Evolutionary conservation across 1,140 invertebrate species (phyloP), one percentile per base, ranked within the genome.

Genomic region (Phthorimaea operculella): DNA sequence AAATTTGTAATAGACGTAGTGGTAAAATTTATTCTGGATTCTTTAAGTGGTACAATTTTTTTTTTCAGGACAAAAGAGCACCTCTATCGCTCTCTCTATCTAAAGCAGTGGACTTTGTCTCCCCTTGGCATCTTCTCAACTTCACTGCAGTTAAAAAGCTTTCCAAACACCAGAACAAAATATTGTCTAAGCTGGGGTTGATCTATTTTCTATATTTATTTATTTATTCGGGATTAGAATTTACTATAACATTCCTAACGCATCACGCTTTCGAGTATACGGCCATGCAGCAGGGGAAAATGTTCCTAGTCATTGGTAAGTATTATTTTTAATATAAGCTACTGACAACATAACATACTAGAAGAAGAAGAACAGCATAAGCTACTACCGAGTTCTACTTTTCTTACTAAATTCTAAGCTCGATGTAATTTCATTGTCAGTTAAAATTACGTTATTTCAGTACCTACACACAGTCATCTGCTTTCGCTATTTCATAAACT

Each of bases 151-250:
- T 92, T 1, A 87, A 88, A 70, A 88, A 88, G 66, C 70, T 91
- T 7, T 76, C 87, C 1, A 55, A 64, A 55, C 77, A 85, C 52
- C 92, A 94, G 75, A 83, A 88, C 44, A 76, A 83, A 58, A 86
- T 90, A 57, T 83, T 99, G 50, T 89, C 90, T 65, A 88, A 87
- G 42, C 86, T 98, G 55, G 97, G 97, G 52, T 64, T 89, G 33
- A 90, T 96, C 16, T 99, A 99, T 83, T 99, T 99, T 78, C 76
- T 98, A 0, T 99, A 98, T 83, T 87, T 99, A 42, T 98, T 99
- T 73, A 87, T 99, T 17, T 99, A 98, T 76, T 98, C 97, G 54
- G 98, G 97, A 0, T 86, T 99, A 34, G 98, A 99, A 84, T 99
- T 99, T 75, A 99, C 98, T 1, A 86, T 99, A 28, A 98, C 97